Conservation (phyloP, 2,797 vertebrate species). For the Gadopsis marmoratus region DNA sequence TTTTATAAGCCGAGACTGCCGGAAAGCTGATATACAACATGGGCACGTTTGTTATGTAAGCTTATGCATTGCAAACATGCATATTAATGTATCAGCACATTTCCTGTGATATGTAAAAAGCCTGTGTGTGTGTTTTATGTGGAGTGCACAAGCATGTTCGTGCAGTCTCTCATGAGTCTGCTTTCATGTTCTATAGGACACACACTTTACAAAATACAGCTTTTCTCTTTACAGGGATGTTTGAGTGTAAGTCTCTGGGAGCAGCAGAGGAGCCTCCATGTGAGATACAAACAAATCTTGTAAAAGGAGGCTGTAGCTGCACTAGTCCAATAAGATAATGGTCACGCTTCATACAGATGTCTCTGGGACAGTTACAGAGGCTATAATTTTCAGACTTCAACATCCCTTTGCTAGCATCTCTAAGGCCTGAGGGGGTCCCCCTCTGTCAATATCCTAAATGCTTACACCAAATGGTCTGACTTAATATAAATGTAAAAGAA, state of each 20-base stretch:
- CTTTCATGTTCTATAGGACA: not conserved
- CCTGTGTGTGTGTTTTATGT: not conserved
- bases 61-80: not conserved
- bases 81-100: not conserved
- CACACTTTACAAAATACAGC: not conserved
- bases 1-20: conserved; percentile 10
- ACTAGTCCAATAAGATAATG: too few relatives aligned
- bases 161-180: not conserved
- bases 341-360: too few relatives aligned
- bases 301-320: too few relatives aligned
- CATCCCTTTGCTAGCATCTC: not conserved
- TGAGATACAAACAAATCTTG: not conserved
- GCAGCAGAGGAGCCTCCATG: not conserved
- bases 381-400: not conserved
- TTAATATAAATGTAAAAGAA: too few relatives aligned
- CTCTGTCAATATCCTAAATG: too few relatives aligned
- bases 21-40: not conserved
- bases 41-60: not conserved
- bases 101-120: not conserved
- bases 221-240: not conserved
- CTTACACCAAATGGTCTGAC: too few relatives aligned
- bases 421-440: not conserved
- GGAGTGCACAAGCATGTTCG: not conserved
- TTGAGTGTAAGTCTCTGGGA: not conserved
- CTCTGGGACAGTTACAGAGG: too few relatives aligned